Conservation (phyloP, 2,113 vertebrate genomes). For the Cynoglossus semilaevis region DNA sequence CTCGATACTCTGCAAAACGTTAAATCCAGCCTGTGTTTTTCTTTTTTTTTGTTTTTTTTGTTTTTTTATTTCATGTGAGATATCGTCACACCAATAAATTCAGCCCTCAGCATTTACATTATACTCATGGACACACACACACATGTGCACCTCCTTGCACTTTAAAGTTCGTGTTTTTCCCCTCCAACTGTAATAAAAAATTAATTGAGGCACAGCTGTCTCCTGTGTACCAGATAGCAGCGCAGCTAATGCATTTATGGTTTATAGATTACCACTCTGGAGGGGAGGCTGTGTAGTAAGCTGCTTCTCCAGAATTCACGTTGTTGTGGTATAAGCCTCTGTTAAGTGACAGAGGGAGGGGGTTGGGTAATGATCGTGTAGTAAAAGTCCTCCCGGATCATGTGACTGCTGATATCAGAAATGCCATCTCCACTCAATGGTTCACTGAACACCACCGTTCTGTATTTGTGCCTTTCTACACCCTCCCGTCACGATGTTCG, state of each 20-base stretch:
- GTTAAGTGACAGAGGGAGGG: conserved; percentile 56
- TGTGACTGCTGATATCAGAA: conserved; percentile 69
- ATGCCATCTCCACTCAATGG: conserved; percentile 65
- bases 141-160: too few relatives aligned
- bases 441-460: conserved; percentile 29
- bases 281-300: conserved; percentile 35
- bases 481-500: conserved; percentile 25
- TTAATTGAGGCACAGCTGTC: conserved; percentile 34
- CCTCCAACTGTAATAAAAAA: conserved; percentile 14
- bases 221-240: conserved; percentile 28
- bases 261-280: conserved; percentile 52
- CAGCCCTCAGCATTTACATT: too few relatives aligned
- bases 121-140: too few relatives aligned
- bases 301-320: conserved; percentile 55
- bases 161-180: neutral
- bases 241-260: conserved; percentile 47
- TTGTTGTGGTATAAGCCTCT: conserved; percentile 63
- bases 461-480: conserved; percentile 4
- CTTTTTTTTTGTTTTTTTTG: too few relatives aligned
- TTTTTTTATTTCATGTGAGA: too few relatives aligned
- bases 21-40: too few relatives aligned
- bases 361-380: conserved; percentile 59
- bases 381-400: conserved; percentile 70
- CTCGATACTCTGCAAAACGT: too few relatives aligned
- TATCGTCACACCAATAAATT: neutral